Conservation (phyloP, 2,888 invertebrate species). For the Drosophila buzzatii region DNA sequence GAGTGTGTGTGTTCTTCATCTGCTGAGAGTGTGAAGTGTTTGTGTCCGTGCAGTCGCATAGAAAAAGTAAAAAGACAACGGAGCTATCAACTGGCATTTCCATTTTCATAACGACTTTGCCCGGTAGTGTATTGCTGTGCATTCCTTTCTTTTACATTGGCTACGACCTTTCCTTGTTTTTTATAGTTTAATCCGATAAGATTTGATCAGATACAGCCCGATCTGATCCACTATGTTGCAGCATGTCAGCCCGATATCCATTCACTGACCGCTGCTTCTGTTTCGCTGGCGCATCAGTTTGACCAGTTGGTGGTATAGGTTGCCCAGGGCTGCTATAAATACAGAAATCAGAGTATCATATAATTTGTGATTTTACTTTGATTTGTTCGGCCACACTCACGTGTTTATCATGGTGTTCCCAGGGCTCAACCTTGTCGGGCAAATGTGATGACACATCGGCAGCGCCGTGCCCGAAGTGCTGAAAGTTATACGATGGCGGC, state of each 20-base stretch:
- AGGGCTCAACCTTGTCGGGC: constrained; percentile 84
- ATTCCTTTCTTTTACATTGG: constrained; percentile 26
- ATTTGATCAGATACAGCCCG: background rate
- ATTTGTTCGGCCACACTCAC: constrained; percentile 66
- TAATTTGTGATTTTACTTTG: background rate
- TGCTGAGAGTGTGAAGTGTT: constrained; percentile 6
- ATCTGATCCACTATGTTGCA: constrained; percentile 13
- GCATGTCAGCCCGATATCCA: constrained; percentile 28
- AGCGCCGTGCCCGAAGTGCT: constrained; percentile 80
- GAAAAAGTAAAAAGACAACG: constrained; percentile 49
- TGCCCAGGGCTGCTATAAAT: constrained; percentile 81
- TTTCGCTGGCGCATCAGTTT: constrained; percentile 70
- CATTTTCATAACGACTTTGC: constrained; percentile 17
- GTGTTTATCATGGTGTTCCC: constrained; percentile 85
- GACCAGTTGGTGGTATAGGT: constrained; percentile 83
- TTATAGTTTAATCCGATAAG: constrained; percentile 18
- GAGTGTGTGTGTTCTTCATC: constrained; percentile 3
- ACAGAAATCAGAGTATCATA: background rate
- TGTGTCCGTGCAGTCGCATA: constrained; percentile 37
- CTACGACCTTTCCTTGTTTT: constrained; percentile 28
- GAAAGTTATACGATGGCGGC: constrained; percentile 82
- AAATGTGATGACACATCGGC: constrained; percentile 80
- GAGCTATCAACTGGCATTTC: constrained; percentile 32
- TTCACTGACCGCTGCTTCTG: constrained; percentile 25
- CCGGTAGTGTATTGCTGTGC: constrained; percentile 27